A percentile compares a stretch with the other conserved stretches of the same genome.
Conservation (phyloP, 2,888 invertebrate genomes). For the Emesis russula region DNA sequence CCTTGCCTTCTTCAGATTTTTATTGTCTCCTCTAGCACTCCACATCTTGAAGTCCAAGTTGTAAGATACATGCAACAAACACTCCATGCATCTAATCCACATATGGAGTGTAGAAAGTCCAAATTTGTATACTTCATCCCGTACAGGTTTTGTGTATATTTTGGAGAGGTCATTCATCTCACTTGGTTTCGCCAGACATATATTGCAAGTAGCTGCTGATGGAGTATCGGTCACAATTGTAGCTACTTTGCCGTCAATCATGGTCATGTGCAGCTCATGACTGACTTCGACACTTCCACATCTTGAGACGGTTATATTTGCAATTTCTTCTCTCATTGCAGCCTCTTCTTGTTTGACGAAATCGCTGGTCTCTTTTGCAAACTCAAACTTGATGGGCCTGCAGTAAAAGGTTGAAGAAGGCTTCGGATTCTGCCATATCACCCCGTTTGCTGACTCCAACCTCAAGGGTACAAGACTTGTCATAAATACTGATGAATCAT, state of each 20-base stretch:
- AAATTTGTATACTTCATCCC: too few relatives aligned
- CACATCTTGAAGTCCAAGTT: not conserved
- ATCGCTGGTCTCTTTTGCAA: not conserved
- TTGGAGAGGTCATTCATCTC: too few relatives aligned
- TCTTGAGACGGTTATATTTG: not conserved
- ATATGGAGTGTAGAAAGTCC: not conserved
- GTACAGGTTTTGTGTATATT: too few relatives aligned
- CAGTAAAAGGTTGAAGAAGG: not conserved
- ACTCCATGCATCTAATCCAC: constrained; percentile 12
- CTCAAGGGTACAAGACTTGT: not conserved
- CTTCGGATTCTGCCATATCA: not conserved
- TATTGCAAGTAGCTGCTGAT: not conserved
- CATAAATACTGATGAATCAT: not conserved
- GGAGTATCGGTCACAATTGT: not conserved
- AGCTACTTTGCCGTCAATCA: not conserved
- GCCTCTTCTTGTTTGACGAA: constrained; percentile 2
- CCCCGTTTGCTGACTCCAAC: not conserved
- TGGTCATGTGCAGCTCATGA: not conserved
- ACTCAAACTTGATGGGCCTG: not conserved
- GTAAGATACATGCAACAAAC: constrained; percentile 5
- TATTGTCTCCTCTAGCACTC: not conserved
- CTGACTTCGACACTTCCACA: not conserved
- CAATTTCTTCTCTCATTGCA: not conserved
- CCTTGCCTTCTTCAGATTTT: not conserved
- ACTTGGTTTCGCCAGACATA: constrained; percentile 12